Evolutionary conservation across 2,888 invertebrate genomes (phyloP), one percentile per base, ranked within the genome.

Genomic region (Phaonia tiefii): DNA sequence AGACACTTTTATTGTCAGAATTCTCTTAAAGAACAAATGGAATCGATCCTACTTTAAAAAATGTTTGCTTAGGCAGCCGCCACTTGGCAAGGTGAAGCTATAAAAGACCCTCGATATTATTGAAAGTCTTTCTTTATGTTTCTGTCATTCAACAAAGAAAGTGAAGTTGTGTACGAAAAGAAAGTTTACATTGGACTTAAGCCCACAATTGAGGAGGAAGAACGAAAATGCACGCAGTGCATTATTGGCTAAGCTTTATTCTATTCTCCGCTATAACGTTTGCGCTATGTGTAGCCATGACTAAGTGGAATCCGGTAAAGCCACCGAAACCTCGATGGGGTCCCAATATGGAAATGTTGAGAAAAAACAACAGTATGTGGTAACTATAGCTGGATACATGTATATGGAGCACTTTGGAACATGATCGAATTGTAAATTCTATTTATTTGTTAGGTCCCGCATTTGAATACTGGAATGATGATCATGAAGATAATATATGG

Each of bases 401-500:
- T n/a, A 8, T 31, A 31, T 3, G 31, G 31, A 31, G 31, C 31
- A 31, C 3, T 65, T 20, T 13, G 11, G 13, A 11, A 22, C 46
- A 5, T 49, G n/a, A 54, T 37, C 5, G 46, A 22, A 65, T 22
- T 25, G 20, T n/a, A n/a, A n/a, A n/a, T n/a, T n/a, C n/a, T n/a
- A n/a, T n/a, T n/a, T n/a, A n/a, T n/a, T n/a, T n/a, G 26, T 79
- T n/a, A 89, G 89, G 85, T 86, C 86, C 87, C 37, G 87, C 88
- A 42, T 88, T 92, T 70, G 88, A 90, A 63, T 88, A 87, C 63
- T 93, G 93, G 93, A 90, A 87, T 11, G 89, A 91, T 2, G 85
- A 91, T 17, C 91, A 92, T 79, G 90, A 89, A 15, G 89, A 89
- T 71, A 92, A 92, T 84, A 87, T 92, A 17, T 93, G 93, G 93